Conservation (phyloP, 92 coral and sea anemone genomes). For the Zoanthus sociatus region DNA sequence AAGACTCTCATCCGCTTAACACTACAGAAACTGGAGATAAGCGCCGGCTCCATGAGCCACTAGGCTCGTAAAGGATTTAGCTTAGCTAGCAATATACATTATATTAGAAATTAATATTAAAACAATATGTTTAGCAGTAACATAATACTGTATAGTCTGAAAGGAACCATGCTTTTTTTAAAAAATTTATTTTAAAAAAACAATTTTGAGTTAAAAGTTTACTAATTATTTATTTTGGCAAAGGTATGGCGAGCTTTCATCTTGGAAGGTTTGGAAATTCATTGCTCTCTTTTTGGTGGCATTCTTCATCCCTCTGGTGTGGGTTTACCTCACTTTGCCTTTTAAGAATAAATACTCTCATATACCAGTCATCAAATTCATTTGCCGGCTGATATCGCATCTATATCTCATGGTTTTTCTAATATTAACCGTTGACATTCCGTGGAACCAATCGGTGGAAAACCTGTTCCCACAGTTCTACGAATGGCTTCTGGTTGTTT, state of each 20-base stretch:
- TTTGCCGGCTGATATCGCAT: slow-evolving; percentile 95
- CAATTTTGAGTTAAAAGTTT: no score
- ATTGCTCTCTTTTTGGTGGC: slow-evolving; percentile 80
- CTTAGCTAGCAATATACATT: no score
- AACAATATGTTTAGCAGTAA: no score
- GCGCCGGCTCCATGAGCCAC: no score
- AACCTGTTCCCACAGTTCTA: slow-evolving; percentile 74
- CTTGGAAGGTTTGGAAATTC: slow-evolving; percentile 87
- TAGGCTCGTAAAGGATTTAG: no score
- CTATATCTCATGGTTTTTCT: slow-evolving; percentile 81
- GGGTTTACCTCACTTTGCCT: slow-evolving; percentile 89
- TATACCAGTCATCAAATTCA: slow-evolving; percentile 95
- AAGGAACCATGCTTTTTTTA: no score
- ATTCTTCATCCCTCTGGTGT: slow-evolving; percentile 79
- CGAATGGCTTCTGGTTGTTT: slow-evolving; percentile 80
- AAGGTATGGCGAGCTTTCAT: slow-evolving; percentile 29
- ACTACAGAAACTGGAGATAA: no score
- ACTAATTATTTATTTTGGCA: not conserved
- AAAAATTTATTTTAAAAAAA: no score
- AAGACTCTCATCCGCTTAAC: no score
- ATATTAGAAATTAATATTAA: no score
- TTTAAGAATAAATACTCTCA: slow-evolving; percentile 80
- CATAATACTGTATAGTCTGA: no score
- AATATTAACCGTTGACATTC: slow-evolving; percentile 79
- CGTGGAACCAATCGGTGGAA: slow-evolving; percentile 71